These are phyloP conservation scores for Cyclura pinguis DNA, from an alignment of 2,797 vertebrate genomes.

Conservation along the genomic window DNA sequence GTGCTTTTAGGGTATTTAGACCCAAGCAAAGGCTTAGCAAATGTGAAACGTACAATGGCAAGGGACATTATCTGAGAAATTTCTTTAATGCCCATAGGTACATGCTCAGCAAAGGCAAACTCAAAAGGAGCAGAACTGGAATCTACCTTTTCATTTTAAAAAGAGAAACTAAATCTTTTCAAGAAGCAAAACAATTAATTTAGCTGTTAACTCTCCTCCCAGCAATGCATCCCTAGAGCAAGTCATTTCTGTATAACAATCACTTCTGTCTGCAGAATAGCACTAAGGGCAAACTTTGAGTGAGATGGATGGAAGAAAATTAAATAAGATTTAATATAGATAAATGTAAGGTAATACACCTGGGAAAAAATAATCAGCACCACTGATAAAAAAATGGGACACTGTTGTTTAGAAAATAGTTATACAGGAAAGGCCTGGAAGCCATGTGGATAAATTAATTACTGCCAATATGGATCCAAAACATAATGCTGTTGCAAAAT, in stretches of 20 bases:
- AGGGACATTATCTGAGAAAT: slow-evolving; percentile 50
- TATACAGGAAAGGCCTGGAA: slow-evolving; percentile 37
- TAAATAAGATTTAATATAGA: slow-evolving; percentile 77
- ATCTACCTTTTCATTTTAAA: slow-evolving; percentile 37
- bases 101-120: slow-evolving; percentile 56
- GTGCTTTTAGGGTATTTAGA: too few relatives aligned
- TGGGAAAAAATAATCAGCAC: slow-evolving; percentile 66
- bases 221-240: slow-evolving; percentile 51
- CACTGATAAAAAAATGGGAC: slow-evolving; percentile 50
- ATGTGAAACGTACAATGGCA: slow-evolving; percentile 63
- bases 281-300: slow-evolving; percentile 57
- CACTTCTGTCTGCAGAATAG: slow-evolving; percentile 69
- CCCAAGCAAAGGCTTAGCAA: slow-evolving; percentile 62
- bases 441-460: slow-evolving; percentile 53
- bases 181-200: slow-evolving; percentile 62
- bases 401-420: slow-evolving; percentile 64
- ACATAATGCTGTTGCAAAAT: slow-evolving; percentile 15
- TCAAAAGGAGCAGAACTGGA: slow-evolving; percentile 54
- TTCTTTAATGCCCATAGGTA: slow-evolving; percentile 58
- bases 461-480: slow-evolving; percentile 55
- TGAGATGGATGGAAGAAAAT: slow-evolving; percentile 64
- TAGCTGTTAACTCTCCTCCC: slow-evolving; percentile 33
- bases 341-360: slow-evolving; percentile 72
- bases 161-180: slow-evolving; percentile 59
- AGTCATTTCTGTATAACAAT: slow-evolving; percentile 62